A percentile compares a stretch with the other conserved stretches of the same genome.
Evolutionary conservation across 2,888 invertebrate species (phyloP).

Genomic region (Pyrrhia umbra): DNA sequence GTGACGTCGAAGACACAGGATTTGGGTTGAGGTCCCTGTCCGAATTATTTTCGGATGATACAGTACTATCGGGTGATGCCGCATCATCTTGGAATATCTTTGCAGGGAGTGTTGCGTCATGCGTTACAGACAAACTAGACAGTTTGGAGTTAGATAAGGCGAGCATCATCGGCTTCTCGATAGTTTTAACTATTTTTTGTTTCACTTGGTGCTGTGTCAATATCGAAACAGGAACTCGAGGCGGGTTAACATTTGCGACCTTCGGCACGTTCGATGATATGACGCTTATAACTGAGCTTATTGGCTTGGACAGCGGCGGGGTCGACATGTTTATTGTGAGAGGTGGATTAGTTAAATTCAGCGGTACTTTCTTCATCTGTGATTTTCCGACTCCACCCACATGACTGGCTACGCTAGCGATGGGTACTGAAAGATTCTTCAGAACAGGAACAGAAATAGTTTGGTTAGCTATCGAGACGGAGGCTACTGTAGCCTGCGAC

Average conservation of each 20-base stretch:
- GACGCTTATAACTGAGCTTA: slow-evolving; percentile 87
- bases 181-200: slow-evolving; percentile 88
- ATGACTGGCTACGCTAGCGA: slow-evolving; percentile 66
- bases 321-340: slow-evolving; percentile 81
- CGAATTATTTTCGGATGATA: slow-evolving; percentile 72
- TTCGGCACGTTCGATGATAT: slow-evolving; percentile 86
- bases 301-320: slow-evolving; percentile 80
- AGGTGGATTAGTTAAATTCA: slow-evolving; percentile 78
- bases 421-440: slow-evolving; percentile 83
- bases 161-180: slow-evolving; percentile 87
- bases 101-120: slow-evolving; percentile 91
- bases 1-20: slow-evolving; percentile 64
- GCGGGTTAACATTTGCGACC: slow-evolving; percentile 74
- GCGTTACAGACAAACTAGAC: slow-evolving; percentile 90
- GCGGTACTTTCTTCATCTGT: slow-evolving; percentile 74
- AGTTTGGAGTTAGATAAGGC: slow-evolving; percentile 88
- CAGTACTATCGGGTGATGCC: slow-evolving; percentile 90
- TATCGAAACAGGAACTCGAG: slow-evolving; percentile 83
- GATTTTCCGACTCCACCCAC: slow-evolving; percentile 67
- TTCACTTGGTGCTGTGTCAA: slow-evolving; percentile 87
- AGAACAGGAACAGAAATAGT: slow-evolving; percentile 88
- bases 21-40: slow-evolving; percentile 71
- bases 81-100: slow-evolving; percentile 93
- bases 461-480: slow-evolving; percentile 88
- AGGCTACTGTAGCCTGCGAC: slow-evolving; percentile 90